Evolutionary conservation across 2,113 vertebrate genomes (phyloP), one percentile per base, ranked within the genome.

Genomic region (Opisthocomus hoazin): DNA sequence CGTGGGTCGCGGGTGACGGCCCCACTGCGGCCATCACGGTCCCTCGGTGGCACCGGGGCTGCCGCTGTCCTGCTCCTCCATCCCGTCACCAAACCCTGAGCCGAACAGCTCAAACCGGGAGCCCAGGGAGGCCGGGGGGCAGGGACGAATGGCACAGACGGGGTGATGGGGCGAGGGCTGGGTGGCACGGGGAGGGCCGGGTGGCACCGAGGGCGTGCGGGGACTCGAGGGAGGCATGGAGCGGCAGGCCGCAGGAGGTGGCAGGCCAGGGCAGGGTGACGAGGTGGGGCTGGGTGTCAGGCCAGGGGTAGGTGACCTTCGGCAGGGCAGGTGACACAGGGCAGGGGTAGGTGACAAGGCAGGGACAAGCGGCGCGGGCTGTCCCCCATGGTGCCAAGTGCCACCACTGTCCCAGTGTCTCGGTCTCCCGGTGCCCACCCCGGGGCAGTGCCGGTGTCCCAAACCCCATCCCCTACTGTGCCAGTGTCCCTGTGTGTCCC

Each of bases 401-500:
- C 70, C 61, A 61, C 11, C 65, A 56, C 56, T 13, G n/a, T 71
- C 26, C 68, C 36, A 13, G 27, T 30, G 26, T 29, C n/a, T 10
- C 14, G 3, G 7, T 58, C 18, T 66, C 66, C 26, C 1, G 1
- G 0, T 34, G 30, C 29, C 32, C 46, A n/a, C n/a, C n/a, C n/a
- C n/a, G n/a, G n/a, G n/a, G n/a, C n/a, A n/a, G 3, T 37, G 34
- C n/a, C 18, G 12, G 43, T 45, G 43, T 16, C 43, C 43, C 21
- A 4, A n/a, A n/a, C n/a, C n/a, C n/a, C n/a, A n/a, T n/a, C n/a
- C n/a, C n/a, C n/a, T n/a, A n/a, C n/a, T n/a, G 12, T 65, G 24
- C 9, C 19, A 1, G 41, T 43, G 41, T 43, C 41, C 41, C 41
- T 11, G 41, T 43, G n/a, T n/a, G n/a, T 11, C 41, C 41, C 41